Base-by-base conservation (phyloP, 2,888 invertebrate genomes). In the Hydriomena furcata region DNA sequence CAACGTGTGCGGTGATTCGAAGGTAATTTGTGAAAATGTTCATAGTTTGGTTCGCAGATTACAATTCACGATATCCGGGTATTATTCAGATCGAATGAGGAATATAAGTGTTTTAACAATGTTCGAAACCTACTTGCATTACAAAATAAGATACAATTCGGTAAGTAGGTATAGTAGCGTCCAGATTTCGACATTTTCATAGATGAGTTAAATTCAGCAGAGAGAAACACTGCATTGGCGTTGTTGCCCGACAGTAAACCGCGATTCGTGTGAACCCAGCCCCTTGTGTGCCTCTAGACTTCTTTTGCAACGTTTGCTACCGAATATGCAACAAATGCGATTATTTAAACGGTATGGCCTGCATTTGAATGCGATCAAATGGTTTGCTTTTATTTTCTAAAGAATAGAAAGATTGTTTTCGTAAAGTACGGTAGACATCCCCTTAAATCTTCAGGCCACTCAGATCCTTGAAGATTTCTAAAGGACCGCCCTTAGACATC, bases 1-100 rank as follows among this genome's bases (percentile, higher is more conserved):
- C 57, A 44, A 51, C 53, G 56, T 53, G 54, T 52, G 53, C 58
- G 58, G 48, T 37, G 37, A 45, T 54, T 55, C 52, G 41, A 42
- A 40, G 49, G 42, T 52, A 53, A 62, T 62, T 56, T 53, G 52
- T 50, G 41, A 30, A 52, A 37, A 41, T 41, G 31, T 49, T 55
- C 17, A 41, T 7, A 43, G 46, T 28, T 36, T 20, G 24, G n/a
- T 35, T 41, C 31, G 10, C 20, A 47, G 13, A n/a, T 32, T 41
- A 49, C 25, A 25, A 10, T 24, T 30, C 13, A 13, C 11, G 20
- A 12, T 28, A 41, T 40, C 8, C 4, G 7, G 4, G 13, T 13
- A 41, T 23, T 28, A 21, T 24, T 31, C 2, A 7, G 7, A 24
- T 17, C 11, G 2, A 21, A 21, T 5, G 0, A 30, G 7, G 10